phyloP scores from a whole-genome alignment of 2,113 vertebrate genomes.

The Datnioides undecimradiatus region DNA sequence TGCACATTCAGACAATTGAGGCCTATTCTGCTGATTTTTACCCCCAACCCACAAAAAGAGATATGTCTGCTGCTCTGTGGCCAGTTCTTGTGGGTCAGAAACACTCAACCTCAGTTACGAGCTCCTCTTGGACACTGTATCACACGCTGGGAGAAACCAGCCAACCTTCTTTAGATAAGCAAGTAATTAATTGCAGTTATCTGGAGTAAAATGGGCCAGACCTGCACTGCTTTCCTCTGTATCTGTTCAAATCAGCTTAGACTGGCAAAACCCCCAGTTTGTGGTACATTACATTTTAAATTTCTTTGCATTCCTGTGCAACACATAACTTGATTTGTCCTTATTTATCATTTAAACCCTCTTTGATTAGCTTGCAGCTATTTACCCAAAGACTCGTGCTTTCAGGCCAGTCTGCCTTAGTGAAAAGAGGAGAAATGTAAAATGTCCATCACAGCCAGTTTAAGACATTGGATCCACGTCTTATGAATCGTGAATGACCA shows the following conservation, averaged over 20 bases:
- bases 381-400: not conserved
- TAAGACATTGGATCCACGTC: not conserved
- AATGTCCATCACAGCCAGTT: not conserved
- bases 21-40: not conserved
- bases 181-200: not conserved
- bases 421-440: not conserved
- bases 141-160: not conserved
- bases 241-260: not conserved
- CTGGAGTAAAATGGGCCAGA: not conserved
- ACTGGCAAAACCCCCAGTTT: too few relatives aligned
- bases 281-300: too few relatives aligned
- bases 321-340: not conserved
- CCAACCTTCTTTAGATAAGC: not conserved
- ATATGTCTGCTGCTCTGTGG: not conserved
- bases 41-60: not conserved
- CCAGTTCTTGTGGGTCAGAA: not conserved
- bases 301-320: not conserved
- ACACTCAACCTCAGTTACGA: not conserved
- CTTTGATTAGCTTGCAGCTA: not conserved
- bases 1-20: conserved; percentile 6
- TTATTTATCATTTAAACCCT: not conserved
- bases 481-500: not conserved
- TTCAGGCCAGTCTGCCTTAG: not conserved
- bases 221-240: not conserved
- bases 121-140: not conserved